These are phyloP conservation scores for Brachionichthys hirsutus DNA, from an alignment of 2,113 vertebrate species.

Conservation along the genomic window DNA sequence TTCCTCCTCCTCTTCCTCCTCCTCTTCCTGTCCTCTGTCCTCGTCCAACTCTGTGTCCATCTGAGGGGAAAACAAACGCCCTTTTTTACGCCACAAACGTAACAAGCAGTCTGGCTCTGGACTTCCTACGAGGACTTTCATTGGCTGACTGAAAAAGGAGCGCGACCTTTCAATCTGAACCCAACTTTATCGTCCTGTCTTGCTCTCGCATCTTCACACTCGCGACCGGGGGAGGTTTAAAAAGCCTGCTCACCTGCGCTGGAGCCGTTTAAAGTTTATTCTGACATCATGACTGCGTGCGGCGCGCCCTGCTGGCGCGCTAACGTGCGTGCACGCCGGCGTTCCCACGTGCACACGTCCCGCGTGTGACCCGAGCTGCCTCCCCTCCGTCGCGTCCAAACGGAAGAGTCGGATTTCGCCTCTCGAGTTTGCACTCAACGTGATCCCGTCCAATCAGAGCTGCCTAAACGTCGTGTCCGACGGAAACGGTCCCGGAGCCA, in stretches of 20 bases:
- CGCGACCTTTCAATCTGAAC: too few relatives aligned
- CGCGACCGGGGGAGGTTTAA: too few relatives aligned
- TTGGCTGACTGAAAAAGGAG: too few relatives aligned
- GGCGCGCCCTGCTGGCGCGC: not conserved
- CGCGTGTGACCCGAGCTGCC: slow-evolving; percentile 28
- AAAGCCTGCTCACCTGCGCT: too few relatives aligned
- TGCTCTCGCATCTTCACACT: too few relatives aligned
- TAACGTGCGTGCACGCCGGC: not conserved
- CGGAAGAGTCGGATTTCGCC: slow-evolving; percentile 30
- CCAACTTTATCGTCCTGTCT: too few relatives aligned
- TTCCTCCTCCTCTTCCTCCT: slow-evolving; percentile 60
- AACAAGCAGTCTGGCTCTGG: not conserved
- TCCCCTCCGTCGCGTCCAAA: slow-evolving; percentile 4
- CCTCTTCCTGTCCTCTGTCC: slow-evolving; percentile 32
- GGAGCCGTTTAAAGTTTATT: too few relatives aligned
- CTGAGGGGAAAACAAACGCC: slow-evolving; percentile 40
- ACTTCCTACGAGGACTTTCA: not conserved
- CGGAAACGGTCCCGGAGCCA: slow-evolving; percentile 6
- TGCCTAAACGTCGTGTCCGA: slow-evolving; percentile 5
- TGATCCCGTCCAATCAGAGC: slow-evolving; percentile 24
- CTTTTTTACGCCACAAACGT: not conserved
- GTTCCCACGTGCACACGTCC: not conserved
- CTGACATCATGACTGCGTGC: too few relatives aligned
- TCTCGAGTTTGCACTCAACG: slow-evolving; percentile 2
- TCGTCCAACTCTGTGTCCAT: slow-evolving; percentile 37